These are phyloP conservation scores for Philopotamus ludificatus DNA, from an alignment of 1,140 invertebrate species.

Conservation along the genomic window DNA sequence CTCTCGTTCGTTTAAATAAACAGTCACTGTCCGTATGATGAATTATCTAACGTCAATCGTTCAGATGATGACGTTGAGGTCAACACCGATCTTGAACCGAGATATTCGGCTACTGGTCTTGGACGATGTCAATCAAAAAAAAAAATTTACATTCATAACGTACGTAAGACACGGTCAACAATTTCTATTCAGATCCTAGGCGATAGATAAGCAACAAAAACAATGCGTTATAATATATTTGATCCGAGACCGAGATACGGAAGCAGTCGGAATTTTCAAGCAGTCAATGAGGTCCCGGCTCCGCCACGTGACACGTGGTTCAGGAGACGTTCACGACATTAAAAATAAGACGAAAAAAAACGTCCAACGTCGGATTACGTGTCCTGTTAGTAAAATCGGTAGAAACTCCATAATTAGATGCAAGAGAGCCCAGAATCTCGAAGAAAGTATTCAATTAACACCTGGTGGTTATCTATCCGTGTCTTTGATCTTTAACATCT, in stretches of 20 bases:
- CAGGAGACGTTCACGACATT: too few relatives aligned
- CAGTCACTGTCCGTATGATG: constrained; percentile 20
- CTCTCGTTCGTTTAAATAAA: neutral
- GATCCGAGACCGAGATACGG: constrained; percentile 25
- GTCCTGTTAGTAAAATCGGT: too few relatives aligned
- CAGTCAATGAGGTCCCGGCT: constrained; percentile 32
- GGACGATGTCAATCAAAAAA: constrained; percentile 37
- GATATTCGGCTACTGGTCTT: constrained; percentile 39
- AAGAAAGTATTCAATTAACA: neutral
- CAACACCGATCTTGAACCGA: constrained; percentile 36
- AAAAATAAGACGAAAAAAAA: neutral
- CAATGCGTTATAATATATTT: constrained; percentile 5
- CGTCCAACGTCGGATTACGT: neutral
- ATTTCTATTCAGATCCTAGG: constrained; percentile 10
- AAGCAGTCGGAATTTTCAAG: constrained; percentile 35
- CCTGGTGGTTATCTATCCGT: too few relatives aligned
- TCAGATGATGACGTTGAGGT: constrained; percentile 34
- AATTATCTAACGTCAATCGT: constrained; percentile 40
- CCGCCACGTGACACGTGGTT: constrained; percentile 16
- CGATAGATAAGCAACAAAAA: constrained; percentile 17
- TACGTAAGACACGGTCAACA: neutral
- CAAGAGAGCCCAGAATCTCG: neutral
- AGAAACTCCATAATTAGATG: too few relatives aligned
- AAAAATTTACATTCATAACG: neutral
- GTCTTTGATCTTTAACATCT: neutral